Base-by-base conservation (phyloP, 1,140 invertebrate genomes). In the Achroia grisella region DNA sequence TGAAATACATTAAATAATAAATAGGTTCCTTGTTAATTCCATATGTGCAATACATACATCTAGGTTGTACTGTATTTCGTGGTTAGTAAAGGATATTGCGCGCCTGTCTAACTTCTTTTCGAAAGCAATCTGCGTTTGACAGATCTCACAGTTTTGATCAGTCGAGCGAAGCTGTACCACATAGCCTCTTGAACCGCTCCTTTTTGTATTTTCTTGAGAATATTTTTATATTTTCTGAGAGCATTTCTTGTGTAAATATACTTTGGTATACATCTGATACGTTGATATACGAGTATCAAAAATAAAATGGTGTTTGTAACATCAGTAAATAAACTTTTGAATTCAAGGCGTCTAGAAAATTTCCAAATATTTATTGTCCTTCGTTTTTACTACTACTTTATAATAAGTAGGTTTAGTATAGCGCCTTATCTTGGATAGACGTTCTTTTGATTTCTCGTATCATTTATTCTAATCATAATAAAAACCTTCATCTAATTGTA, bases 71-170 rank as follows among this genome's bases (percentile, higher is more conserved):
- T 23, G 27, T 44, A 56, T 63, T 60, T 58, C 42, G 44, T 34
- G 50, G 56, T 44, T 52, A 44, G 41, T 62, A 60, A 52, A 54
- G 59, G 56, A 62, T 58, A 61, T 63, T 57, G 48, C 48, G 31
- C 48, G 52, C 48, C 39, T 54, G 48, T 56, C 51, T 43, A 62
- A 58, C 56, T 70, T 53, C 58, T 63, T 48, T 67, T 52, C 56
- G 48, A 52, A 66, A 66, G 56, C 65, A 69, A 71, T 71, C 69
- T 72, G 69, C 50, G 56, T 64, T 66, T 69, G 69, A 67, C 65
- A 65, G 61, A 73, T 65, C 56, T 56, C 52, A 39, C 51, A 69
- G 64, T 68, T 71, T 63, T 71, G 64, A 71, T 71, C 68, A 63
- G 39, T 62, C 49, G 41, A 57, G 56, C 59, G 60, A 50, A 60